Evolutionary conservation across 1,140 invertebrate species (phyloP).

Genomic region (Anoplolepis gracilipes): DNA sequence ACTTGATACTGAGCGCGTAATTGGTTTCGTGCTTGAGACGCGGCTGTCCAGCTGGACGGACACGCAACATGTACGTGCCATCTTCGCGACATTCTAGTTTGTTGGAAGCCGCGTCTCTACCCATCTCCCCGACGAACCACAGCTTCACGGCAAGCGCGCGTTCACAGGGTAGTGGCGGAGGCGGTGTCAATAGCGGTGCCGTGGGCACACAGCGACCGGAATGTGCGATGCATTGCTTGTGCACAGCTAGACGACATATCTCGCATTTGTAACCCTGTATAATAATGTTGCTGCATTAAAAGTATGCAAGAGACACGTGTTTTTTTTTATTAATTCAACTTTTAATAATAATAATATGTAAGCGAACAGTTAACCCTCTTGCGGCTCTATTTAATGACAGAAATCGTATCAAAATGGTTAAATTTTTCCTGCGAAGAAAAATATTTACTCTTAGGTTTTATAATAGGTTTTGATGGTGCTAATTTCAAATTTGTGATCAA

Average conservation of each 20-base stretch:
- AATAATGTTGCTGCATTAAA: conserved; percentile 46
- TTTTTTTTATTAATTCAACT: too few relatives aligned
- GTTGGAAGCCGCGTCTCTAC: conserved; percentile 92
- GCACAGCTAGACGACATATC: conserved; percentile 90
- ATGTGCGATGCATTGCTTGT: conserved; percentile 92
- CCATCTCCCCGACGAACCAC: conserved; percentile 96
- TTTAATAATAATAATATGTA: too few relatives aligned
- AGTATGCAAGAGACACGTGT: neutral
- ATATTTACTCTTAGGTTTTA: too few relatives aligned
- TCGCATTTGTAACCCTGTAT: conserved; percentile 92
- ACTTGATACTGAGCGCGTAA: conserved; percentile 97
- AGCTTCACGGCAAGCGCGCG: conserved; percentile 87
- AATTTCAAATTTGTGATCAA: too few relatives aligned
- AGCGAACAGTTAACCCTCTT: too few relatives aligned
- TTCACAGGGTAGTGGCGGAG: conserved; percentile 86
- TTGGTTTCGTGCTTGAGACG: conserved; percentile 88
- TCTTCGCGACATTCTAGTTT: conserved; percentile 92
- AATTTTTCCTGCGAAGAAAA: too few relatives aligned
- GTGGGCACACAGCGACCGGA: conserved; percentile 90
- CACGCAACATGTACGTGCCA: conserved; percentile 95
- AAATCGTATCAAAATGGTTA: too few relatives aligned
- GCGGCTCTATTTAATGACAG: too few relatives aligned
- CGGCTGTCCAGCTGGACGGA: conserved; percentile 89
- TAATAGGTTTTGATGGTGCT: too few relatives aligned
- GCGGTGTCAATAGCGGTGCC: conserved; percentile 86